Conservation (phyloP, 2,888 invertebrate species). For the Mesodorylaimus sp. region DNA sequence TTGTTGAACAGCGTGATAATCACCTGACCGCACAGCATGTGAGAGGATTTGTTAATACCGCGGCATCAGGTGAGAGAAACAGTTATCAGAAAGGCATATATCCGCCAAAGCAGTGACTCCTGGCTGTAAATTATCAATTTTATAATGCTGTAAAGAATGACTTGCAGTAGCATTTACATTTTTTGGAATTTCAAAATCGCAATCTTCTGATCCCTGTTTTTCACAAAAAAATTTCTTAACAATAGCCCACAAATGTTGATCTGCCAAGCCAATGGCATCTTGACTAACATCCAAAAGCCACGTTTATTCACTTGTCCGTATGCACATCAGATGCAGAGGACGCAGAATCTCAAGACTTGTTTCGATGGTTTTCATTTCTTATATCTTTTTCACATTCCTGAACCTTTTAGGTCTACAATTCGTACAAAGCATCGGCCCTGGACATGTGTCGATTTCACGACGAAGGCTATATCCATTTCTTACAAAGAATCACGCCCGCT, state of each 20-base stretch:
- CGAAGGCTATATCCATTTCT: conserved; percentile 90
- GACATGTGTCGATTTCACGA: conserved; percentile 97
- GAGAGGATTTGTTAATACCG: no score
- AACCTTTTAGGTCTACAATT: conserved; percentile 71
- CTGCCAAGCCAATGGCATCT: no score
- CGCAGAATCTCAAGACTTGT: neutral
- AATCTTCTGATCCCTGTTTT: no score
- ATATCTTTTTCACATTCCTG: no score
- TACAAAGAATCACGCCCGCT: conserved; percentile 82
- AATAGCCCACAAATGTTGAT: no score
- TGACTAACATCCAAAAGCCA: no score
- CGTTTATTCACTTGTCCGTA: no score
- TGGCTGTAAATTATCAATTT: neutral
- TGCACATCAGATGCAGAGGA: neutral
- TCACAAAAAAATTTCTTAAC: no score
- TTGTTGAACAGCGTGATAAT: neutral
- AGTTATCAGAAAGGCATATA: no score
- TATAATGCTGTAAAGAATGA: neutral
- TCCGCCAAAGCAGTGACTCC: neutral
- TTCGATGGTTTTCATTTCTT: neutral
- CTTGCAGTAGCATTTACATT: neutral
- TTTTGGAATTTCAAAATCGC: neutral
- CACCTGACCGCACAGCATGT: no score
- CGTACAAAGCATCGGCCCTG: conserved; percentile 76
- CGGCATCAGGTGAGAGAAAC: no score